Conservation (phyloP, 2,797 vertebrate species). For the Chromobotia macracanthus region DNA sequence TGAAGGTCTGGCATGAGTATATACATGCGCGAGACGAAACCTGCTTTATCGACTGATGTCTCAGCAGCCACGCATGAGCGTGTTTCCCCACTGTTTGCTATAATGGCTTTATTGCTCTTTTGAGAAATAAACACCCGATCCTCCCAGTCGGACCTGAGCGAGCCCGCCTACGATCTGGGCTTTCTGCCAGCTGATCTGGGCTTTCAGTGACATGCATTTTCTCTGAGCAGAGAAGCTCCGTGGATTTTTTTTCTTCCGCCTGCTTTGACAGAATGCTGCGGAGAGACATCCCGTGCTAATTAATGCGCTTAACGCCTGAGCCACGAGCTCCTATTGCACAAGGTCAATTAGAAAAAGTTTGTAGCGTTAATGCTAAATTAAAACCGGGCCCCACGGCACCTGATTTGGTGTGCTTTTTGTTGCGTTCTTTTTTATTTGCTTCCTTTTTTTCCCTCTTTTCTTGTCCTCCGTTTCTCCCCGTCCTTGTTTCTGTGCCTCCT, state of each 20-base stretch:
- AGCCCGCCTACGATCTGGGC: conserved; percentile 66
- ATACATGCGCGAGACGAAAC: not conserved
- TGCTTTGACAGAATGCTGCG: conserved; percentile 27
- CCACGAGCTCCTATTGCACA: conserved; percentile 63
- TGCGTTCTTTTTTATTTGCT: conserved; percentile 34
- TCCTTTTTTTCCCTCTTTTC: conserved; percentile 56
- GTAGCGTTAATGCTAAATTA: conserved; percentile 40
- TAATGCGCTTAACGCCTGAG: conserved; percentile 69
- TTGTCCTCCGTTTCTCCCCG: conserved; percentile 18
- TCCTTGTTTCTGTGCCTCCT: conserved; percentile 41
- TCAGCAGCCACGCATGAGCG: conserved; percentile 32
- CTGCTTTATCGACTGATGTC: conserved; percentile 10
- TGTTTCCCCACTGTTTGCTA: conserved; percentile 24
- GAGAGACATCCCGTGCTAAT: conserved; percentile 62
- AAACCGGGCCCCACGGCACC: conserved; percentile 17
- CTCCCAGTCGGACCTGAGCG: conserved; percentile 71
- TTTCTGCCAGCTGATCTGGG: conserved; percentile 64
- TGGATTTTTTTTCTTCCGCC: conserved; percentile 7
- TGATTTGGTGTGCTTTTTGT: conserved; percentile 37
- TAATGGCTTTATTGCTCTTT: conserved; percentile 52
- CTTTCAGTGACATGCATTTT: conserved; percentile 52
- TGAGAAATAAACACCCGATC: conserved; percentile 59
- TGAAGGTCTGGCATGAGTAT: not conserved
- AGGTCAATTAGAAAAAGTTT: conserved; percentile 54
- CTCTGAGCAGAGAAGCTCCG: conserved; percentile 51